Evolutionary conservation across 23 tunicate species (phyloP), one percentile per base, ranked within the genome.

Genomic region (Phallusia fumigata): DNA sequence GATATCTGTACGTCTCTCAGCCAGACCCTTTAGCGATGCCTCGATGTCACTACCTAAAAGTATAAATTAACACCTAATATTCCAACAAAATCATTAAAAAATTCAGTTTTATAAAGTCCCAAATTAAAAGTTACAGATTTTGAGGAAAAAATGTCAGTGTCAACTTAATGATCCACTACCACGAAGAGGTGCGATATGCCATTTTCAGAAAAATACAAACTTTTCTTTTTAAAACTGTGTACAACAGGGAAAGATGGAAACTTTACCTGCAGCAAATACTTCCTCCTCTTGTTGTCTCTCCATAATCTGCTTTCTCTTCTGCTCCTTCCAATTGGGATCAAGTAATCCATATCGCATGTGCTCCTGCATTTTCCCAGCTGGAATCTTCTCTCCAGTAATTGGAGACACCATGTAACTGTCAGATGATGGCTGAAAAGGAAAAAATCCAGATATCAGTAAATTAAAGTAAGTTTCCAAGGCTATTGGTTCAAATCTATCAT

Each of bases 291-390:
- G 86, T 65, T 94, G 95, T 77, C 89, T 89, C 85, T 94, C 94
- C n/a, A 91, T 91, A 21, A 90, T 81, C 79, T 95, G 92, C 36
- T 84, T 85, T 65, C 80, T 79, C 64, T 82, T 82, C 83, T 85
- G 85, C 58, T 95, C 99, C 84, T 90, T 90, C 99, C 99, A 95
- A 82, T 87, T 87, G 15, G 99, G 99, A 87, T 95, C 99, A 21
- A 95, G 89, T 74, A 95, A 74, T 31, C 92, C 95, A 65, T 83
- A 90, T 40, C 95, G 83, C 95, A 95, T 90, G 79, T 95, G 99
- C 89, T 95, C 95, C 82, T 90, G 89, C 72, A 95, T 73, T 58
- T 90, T 87, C 33, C 81, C 74, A 35, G 99, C 99, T 6, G 91
- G 92, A 1, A 95, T 69, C 1, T 84, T 72, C 89, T 95, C 95